Base-by-base conservation (phyloP, 2,113 vertebrate species). In the Pogonocichla stellata region DNA sequence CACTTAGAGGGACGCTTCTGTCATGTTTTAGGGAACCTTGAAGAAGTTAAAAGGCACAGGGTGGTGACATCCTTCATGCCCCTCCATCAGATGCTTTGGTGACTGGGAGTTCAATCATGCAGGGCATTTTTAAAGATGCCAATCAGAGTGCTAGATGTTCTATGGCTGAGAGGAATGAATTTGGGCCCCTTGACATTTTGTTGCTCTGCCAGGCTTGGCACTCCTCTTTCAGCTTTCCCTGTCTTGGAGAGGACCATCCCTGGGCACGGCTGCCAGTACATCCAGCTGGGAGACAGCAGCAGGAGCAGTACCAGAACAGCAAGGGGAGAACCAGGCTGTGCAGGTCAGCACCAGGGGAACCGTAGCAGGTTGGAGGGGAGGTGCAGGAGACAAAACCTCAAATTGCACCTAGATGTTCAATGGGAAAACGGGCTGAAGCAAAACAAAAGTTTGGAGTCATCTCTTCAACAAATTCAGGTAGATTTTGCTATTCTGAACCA, bases 181-280 rank as follows among this genome's bases (percentile, higher is more conserved):
- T 36, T 43, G 54, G 25, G 10, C 8, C 31, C 28, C 42, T 80
- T 65, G 54, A 58, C 38, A 66, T 74, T 58, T 71, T 62, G 26
- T 54, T 58, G 33, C 43, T 71, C 23, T 91, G 83, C 62, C 79
- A 90, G 57, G 53, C 57, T 58, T 74, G 83, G 61, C 57, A 79
- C 26, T 78, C 16, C 16, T 67, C 34, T 51, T 72, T 66, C 80
- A 92, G 50, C 23, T 48, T 42, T 60, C 54, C 16, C 15, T 78
- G 6, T 62, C 45, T 15, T 47, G 56, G 14, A 24, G 4, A 64
- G 17, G 4, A 85, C 19, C 45, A 40, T 53, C 51, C 56, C 13
- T 1, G 3, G 64, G 33, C 15, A 40, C 0, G 0, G 22, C 53
- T 88, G 47, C n/a, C 89, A 67, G 66, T 1, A 0, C 5, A 1